Evolutionary conservation across 2,797 vertebrate species (phyloP).

Genomic region (Clarias platycephalus): DNA sequence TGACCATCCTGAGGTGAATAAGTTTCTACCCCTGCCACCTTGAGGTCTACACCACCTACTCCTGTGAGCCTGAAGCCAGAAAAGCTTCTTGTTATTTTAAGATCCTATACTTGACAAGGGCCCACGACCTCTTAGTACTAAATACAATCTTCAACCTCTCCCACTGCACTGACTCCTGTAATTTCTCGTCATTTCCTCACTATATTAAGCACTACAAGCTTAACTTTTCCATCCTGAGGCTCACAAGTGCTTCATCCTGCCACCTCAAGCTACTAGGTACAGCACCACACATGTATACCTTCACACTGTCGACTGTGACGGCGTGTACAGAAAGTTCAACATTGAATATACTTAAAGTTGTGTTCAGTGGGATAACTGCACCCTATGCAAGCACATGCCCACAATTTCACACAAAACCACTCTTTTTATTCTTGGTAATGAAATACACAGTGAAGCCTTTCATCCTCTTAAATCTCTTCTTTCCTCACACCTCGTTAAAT

Average conservation of each 20-base stretch:
- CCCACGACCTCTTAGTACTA: background rate
- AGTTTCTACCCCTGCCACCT: background rate
- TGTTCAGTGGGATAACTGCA: background rate
- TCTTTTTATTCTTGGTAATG: background rate
- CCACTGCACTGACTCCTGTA: background rate
- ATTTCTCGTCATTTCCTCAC: background rate
- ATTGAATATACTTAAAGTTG: background rate
- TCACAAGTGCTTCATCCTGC: background rate
- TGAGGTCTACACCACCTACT: background rate
- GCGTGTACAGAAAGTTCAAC: background rate
- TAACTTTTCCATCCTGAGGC: background rate
- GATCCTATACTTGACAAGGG: background rate
- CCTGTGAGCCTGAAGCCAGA: background rate
- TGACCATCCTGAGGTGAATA: background rate
- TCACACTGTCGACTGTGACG: background rate
- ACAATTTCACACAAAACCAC: conserved; percentile 11
- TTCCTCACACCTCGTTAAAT: conserved; percentile 23
- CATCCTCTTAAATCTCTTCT: conserved; percentile 6
- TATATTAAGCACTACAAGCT: background rate
- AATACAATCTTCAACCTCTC: background rate
- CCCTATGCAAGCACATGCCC: background rate
- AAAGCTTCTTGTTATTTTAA: background rate
- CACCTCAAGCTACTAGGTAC: background rate
- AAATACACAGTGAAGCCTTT: conserved; percentile 11
- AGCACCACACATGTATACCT: background rate